phyloP scores from a whole-genome alignment of 2,797 vertebrate species.

The Stomatorhinus walkeri region DNA sequence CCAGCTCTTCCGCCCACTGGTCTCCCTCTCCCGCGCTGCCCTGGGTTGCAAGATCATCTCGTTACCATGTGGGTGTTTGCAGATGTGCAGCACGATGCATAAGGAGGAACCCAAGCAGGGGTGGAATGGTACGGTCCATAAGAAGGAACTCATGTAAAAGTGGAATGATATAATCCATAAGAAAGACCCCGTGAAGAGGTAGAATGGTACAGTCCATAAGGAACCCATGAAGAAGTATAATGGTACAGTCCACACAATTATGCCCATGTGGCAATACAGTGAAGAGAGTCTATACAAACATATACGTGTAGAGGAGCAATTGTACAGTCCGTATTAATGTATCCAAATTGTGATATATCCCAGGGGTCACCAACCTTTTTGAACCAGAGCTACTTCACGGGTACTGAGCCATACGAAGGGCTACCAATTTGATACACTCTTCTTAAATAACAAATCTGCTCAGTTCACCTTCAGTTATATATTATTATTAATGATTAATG shows the following conservation, averaged over 20 bases:
- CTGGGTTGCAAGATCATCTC: slow-evolving; percentile 44
- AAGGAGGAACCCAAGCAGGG: not conserved
- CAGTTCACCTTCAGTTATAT: too few relatives aligned
- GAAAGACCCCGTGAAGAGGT: not conserved
- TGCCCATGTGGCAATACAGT: not conserved
- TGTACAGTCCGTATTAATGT: not conserved
- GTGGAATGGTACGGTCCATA: not conserved
- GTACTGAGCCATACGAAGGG: too few relatives aligned
- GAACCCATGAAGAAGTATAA: not conserved
- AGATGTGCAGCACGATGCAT: not conserved
- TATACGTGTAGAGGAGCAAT: not conserved
- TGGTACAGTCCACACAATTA: not conserved
- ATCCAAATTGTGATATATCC: not conserved
- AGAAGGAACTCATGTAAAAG: not conserved
- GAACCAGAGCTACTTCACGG: not conserved
- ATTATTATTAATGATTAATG: too few relatives aligned
- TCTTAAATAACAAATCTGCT: not conserved
- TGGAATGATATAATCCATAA: not conserved
- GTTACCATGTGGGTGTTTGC: not conserved
- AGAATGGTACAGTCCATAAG: not conserved
- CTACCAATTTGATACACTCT: not conserved
- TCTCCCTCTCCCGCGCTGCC: slow-evolving; percentile 66
- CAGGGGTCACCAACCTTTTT: not conserved
- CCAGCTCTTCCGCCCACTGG: slow-evolving; percentile 74
- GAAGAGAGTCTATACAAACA: not conserved